Evolutionary conservation across 1,140 invertebrate genomes (phyloP).

Genomic region (Mycetomoellerius zeteki): DNA sequence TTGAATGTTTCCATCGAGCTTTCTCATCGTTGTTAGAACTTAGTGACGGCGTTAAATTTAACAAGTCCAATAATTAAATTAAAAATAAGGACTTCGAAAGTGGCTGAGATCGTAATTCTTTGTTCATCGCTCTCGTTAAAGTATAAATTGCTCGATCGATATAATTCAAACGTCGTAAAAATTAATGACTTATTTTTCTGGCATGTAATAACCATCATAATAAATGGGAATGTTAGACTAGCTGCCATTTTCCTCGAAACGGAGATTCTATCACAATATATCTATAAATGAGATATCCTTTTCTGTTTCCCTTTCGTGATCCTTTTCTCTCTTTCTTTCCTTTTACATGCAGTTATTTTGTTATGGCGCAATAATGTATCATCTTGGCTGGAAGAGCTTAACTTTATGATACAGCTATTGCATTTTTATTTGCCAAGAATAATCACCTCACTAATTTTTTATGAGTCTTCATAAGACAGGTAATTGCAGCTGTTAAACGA

Average conservation of each 20-base stretch:
- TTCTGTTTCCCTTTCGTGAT: not conserved
- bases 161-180: constrained; percentile 52
- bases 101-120: not conserved
- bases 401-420: constrained; percentile 33
- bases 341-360: constrained; percentile 17
- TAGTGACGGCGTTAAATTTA: constrained; percentile 45
- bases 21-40: not conserved
- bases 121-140: not conserved
- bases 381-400: constrained; percentile 1
- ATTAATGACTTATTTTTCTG: constrained; percentile 37
- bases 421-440: constrained; percentile 42
- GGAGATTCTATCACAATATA: not conserved
- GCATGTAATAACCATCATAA: constrained; percentile 48
- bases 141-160: constrained; percentile 28
- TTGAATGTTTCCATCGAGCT: constrained; percentile 21
- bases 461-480: not conserved
- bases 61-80: constrained; percentile 51
- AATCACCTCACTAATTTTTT: constrained; percentile 55
- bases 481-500: constrained; percentile 3
- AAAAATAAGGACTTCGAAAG: constrained; percentile 30
- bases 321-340: not conserved
- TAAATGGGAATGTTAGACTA: constrained; percentile 50
- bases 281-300: constrained; percentile 41
- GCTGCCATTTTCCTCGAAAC: constrained; percentile 35
- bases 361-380: constrained; percentile 42